A percentile compares a stretch with the other conserved stretches of the same genome.
Conservation (phyloP, 92 coral and sea anemone species). For the Paragorgia papillata region DNA sequence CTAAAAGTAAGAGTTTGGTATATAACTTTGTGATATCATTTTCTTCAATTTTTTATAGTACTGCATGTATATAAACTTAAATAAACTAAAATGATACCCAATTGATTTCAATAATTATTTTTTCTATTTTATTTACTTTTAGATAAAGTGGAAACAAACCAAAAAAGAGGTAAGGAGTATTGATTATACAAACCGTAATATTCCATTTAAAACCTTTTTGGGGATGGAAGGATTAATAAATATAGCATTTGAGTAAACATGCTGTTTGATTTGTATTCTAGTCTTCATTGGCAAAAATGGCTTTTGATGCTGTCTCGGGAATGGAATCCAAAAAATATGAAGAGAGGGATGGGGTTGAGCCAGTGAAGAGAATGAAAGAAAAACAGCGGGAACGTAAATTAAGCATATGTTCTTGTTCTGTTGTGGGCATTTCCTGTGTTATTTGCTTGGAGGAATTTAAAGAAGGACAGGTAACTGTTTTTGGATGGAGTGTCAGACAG, state of each 20-base stretch:
- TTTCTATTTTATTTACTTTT: background rate
- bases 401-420: constrained; percentile 33
- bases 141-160: constrained; percentile 98
- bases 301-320: constrained; percentile 92
- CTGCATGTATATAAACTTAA: background rate
- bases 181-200: background rate
- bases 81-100: no score
- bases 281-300: constrained; percentile 97
- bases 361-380: constrained; percentile 34
- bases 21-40: background rate
- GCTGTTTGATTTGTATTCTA: constrained; percentile 18
- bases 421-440: constrained; percentile 58
- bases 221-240: background rate
- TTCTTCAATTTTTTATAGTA: background rate
- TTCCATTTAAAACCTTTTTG: background rate
- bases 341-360: constrained; percentile 37
- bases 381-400: constrained; percentile 16
- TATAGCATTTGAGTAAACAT: background rate
- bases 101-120: background rate
- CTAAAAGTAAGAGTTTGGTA: constrained; percentile 66
- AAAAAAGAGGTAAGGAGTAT: constrained; percentile 81
- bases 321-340: constrained; percentile 94
- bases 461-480: constrained; percentile 82
- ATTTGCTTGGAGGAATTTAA: constrained; percentile 93
- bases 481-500: no score